phyloP scores from a whole-genome alignment of 1,140 invertebrate genomes.

The Frieseomelitta varia region DNA sequence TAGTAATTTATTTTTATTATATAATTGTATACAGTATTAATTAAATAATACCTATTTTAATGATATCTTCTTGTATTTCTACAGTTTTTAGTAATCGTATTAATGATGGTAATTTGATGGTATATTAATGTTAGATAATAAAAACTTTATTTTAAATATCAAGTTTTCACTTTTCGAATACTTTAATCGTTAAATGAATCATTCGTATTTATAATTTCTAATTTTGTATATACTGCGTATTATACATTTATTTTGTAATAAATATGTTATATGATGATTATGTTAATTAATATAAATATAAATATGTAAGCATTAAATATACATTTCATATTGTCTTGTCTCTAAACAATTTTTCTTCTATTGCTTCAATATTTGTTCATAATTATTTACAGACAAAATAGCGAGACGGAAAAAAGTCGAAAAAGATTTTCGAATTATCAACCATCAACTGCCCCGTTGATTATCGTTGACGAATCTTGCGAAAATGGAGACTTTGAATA shows the following conservation, averaged over 20 bases:
- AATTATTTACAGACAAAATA: conserved; percentile 23
- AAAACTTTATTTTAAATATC: background rate
- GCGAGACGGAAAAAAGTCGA: conserved; percentile 41
- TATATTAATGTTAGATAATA: too few relatives aligned
- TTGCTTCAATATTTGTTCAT: too few relatives aligned
- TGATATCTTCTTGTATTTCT: too few relatives aligned
- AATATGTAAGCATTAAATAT: too few relatives aligned
- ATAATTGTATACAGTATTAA: background rate
- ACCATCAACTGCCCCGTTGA: background rate
- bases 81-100: too few relatives aligned
- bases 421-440: conserved; percentile 34
- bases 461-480: conserved; percentile 7
- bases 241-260: too few relatives aligned
- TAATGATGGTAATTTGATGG: too few relatives aligned
- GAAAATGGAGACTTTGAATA: background rate
- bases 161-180: background rate
- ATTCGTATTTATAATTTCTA: background rate
- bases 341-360: too few relatives aligned
- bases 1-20: background rate
- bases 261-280: background rate
- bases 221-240: background rate
- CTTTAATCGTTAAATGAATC: too few relatives aligned
- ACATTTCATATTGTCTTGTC: too few relatives aligned
- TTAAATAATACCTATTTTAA: too few relatives aligned
- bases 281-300: background rate